phyloP scores from a whole-genome alignment of 1,140 invertebrate genomes.

The Calliphora vicina region DNA sequence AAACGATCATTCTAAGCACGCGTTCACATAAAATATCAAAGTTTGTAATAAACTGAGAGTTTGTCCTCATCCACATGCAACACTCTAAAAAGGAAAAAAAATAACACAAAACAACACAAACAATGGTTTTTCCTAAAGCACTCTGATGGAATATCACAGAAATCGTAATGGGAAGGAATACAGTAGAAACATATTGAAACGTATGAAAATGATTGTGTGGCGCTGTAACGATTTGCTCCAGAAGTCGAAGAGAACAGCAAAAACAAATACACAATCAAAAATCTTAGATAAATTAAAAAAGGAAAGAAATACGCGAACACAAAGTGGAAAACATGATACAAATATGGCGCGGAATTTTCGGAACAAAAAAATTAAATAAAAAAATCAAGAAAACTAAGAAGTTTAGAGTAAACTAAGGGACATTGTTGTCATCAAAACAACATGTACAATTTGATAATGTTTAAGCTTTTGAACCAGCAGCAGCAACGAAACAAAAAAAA shows the following conservation, averaged over 20 bases:
- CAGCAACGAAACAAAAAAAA: neutral
- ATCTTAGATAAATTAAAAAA: constrained; percentile 30
- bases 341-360: constrained; percentile 24
- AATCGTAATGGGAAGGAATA: neutral
- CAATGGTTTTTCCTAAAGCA: neutral
- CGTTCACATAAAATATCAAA: constrained; percentile 41
- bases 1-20: constrained; percentile 40
- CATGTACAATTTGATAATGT: constrained; percentile 21
- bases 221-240: constrained; percentile 20
- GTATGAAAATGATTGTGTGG: constrained; percentile 22
- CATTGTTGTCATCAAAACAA: constrained; percentile 23
- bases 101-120: neutral
- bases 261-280: neutral
- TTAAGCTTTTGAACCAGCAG: constrained; percentile 16
- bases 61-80: neutral
- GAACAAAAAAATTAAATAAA: neutral
- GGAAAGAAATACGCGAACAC: neutral
- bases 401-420: neutral
- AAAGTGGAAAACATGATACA: constrained; percentile 23
- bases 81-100: neutral
- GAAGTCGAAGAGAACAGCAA: neutral
- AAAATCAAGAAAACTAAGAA: neutral
- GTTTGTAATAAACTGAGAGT: constrained; percentile 26
- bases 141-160: neutral
- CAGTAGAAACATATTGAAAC: neutral